Evolutionary conservation across 2,113 vertebrate genomes (phyloP), one percentile per base, ranked within the genome.

Genomic region (Vulpes ferrilata): DNA sequence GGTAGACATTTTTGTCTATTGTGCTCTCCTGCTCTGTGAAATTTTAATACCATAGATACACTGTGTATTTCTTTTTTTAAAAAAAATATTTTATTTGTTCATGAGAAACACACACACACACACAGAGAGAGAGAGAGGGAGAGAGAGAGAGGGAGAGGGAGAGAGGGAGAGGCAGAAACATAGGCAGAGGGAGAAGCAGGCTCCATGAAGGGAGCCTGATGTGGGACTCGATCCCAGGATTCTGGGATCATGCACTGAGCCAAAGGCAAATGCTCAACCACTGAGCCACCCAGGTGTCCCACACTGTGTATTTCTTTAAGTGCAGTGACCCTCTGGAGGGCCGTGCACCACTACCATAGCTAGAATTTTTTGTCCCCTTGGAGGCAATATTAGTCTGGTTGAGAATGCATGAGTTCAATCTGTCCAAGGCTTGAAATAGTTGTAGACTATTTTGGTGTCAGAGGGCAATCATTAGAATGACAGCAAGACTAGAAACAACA

Each of bases 11-110:
- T 78, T 20, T 86, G 69, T n/a, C 43, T 81, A 20, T 38, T 83
- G 20, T 16, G 27, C 43, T 11, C 17, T 27, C 38, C 23, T 0
- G 0, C 3, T 57, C 60, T 1, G 9, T 12, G 23, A 85, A 69
- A 25, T 35, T 60, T 71, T 30, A 53, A 59, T 25, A 17, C 35
- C 48, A 83, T n/a, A 73, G 65, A 32, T 11, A 57, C 1, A 3
- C 12, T 10, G 15, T 38, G n/a, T 62, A 38, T 73, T 35, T 82
- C 25, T 80, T 65, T 16, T 80, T 65, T 43, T 1, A 43, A 43
- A 43, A 43, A 43, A 43, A 43, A 43, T 5, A 43, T 43, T 43
- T 43, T 43, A 43, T 43, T 43, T 43, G 43, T 43, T 43, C 43
- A 43, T 43, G 43, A 43, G 43, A 43, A 43, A 43, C 43, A 43